Base-by-base conservation (phyloP, 2,888 invertebrate species). In the Tiliacea aurago region DNA sequence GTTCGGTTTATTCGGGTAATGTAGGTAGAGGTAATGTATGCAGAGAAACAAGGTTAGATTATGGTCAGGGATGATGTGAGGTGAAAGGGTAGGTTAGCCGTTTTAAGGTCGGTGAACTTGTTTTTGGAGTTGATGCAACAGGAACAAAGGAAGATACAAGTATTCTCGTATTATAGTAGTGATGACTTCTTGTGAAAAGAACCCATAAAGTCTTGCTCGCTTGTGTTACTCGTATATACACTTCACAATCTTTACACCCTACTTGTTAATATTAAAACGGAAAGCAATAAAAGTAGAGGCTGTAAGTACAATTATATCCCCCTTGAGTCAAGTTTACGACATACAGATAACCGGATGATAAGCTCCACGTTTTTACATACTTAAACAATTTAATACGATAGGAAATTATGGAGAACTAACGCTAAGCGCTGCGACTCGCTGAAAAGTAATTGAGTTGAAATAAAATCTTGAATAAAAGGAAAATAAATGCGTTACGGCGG, bases 371-470 rank as follows among this genome's bases (percentile, higher is more conserved):
- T 83, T 73, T 80, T 79, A 73, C 69, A 67, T 51, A 62, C 67
- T 65, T 51, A 72, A 78, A 78, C 73, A 68, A 78, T 61, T 72
- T 68, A 72, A 66, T 72, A 45, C 23, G 43, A 56, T 23, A 68
- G 33, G 73, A 62, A 75, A 85, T 75, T 78, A 83, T 80, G 75
- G 58, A 78, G 73, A 85, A 78, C 67, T 84, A 71, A 66, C 58
- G 43, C 62, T 70, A 49, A 79, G 66, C 63, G 69, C 58, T 72
- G 70, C 68, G 70, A 69, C 63, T 64, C 64, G 49, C 23, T 77
- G 64, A 59, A 51, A 83, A 77, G 85, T 85, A 83, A 85, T 85
- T 75, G 85, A 77, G 77, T 75, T 80, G 78, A 66, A 83, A 78
- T 82, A 76, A 77, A 85, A 80, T 83, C 74, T 83, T 70, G 74